Evolutionary conservation across 2,797 vertebrate species (phyloP).

Genomic region (Leptatherina wallacei): DNA sequence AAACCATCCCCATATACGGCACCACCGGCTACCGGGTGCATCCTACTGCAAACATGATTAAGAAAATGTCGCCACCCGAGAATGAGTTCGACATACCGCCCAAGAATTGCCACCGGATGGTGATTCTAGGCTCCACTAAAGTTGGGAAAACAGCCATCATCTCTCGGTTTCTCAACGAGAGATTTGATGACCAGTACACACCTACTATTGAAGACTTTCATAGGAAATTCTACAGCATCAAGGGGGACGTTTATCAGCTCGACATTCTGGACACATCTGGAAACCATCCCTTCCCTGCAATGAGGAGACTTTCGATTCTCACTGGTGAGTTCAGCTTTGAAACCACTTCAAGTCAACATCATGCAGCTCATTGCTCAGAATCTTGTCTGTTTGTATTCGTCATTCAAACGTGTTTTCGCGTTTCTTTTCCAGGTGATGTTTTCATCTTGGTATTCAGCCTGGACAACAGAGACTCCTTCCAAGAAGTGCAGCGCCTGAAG

Average conservation of each 20-base stretch:
- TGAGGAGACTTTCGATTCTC: slow-evolving; percentile 96
- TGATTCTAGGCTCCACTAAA: slow-evolving; percentile 96
- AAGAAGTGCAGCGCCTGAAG: slow-evolving; percentile 94
- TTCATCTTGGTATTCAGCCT: slow-evolving; percentile 97
- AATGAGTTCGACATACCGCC: slow-evolving; percentile 91
- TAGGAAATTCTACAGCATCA: slow-evolving; percentile 97
- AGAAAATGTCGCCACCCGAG: slow-evolving; percentile 92
- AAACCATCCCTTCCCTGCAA: slow-evolving; percentile 97
- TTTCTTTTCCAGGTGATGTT: slow-evolving; percentile 88
- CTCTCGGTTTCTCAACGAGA: slow-evolving; percentile 93
- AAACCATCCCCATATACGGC: background rate
- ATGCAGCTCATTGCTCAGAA: background rate
- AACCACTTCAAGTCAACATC: background rate
- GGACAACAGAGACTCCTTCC: slow-evolving; percentile 95
- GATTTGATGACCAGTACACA: slow-evolving; percentile 96
- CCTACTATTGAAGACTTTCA: slow-evolving; percentile 99
- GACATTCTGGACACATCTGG: slow-evolving; percentile 98
- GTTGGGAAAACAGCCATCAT: slow-evolving; percentile 98
- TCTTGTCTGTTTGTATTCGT: background rate
- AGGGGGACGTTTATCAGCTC: slow-evolving; percentile 93
- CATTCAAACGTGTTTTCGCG: slow-evolving; percentile 19
- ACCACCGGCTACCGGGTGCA: slow-evolving; percentile 34
- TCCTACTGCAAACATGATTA: slow-evolving; percentile 86
- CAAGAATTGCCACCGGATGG: slow-evolving; percentile 98
- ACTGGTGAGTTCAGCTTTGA: slow-evolving; percentile 86